phyloP scores from a whole-genome alignment of 2,888 invertebrate species.

The Napeogenes sylphis region DNA sequence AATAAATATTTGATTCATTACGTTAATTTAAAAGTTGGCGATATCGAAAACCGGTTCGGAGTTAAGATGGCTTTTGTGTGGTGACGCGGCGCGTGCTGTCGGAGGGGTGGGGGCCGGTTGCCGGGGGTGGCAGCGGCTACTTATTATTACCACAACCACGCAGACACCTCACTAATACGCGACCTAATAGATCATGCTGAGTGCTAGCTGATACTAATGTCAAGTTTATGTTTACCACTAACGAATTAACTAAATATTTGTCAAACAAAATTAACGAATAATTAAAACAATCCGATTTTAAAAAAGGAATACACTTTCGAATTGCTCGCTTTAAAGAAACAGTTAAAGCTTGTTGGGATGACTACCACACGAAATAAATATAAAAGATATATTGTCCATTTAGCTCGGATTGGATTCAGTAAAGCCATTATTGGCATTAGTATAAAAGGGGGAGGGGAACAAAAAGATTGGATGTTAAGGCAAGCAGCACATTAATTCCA shows the following conservation, averaged over 20 bases:
- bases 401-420: constrained; percentile 40
- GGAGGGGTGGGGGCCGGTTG: constrained; percentile 38
- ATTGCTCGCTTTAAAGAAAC: background rate
- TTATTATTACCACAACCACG: constrained; percentile 59
- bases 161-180: constrained; percentile 52
- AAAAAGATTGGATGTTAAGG: constrained; percentile 55
- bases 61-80: constrained; percentile 46
- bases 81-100: constrained; percentile 47
- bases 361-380: constrained; percentile 25
- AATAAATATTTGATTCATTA: constrained; percentile 37
- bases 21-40: constrained; percentile 38
- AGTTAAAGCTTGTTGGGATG: constrained; percentile 1
- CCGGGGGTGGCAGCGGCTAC: constrained; percentile 55
- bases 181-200: background rate
- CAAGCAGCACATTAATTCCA: constrained; percentile 64
- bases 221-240: background rate
- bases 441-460: constrained; percentile 42
- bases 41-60: constrained; percentile 38
- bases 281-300: too few relatives aligned
- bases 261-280: too few relatives aligned
- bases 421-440: constrained; percentile 54
- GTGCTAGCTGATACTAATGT: background rate
- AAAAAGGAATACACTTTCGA: too few relatives aligned
- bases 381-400: constrained; percentile 32
- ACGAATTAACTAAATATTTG: too few relatives aligned